Evolutionary conservation across 2,797 vertebrate genomes (phyloP).

Genomic region (Furcifer pardalis): DNA sequence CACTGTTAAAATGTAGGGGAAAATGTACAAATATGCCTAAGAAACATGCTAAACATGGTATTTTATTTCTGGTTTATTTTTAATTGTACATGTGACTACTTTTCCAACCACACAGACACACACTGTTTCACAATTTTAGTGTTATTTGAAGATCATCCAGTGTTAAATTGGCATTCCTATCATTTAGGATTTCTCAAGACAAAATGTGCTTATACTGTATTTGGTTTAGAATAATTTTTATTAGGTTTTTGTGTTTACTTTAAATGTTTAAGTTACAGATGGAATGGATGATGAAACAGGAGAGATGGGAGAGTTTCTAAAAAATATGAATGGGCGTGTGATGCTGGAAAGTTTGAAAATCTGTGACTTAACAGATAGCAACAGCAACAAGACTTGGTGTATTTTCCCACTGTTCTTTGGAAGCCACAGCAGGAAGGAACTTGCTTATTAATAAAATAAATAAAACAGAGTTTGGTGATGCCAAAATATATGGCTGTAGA

Average conservation of each 20-base stretch:
- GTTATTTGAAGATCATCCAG: not conserved
- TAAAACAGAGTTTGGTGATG: no score
- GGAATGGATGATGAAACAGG: not conserved
- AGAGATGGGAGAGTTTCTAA: not conserved
- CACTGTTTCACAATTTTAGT: not conserved
- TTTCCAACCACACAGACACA: not conserved
- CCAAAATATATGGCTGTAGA: no score
- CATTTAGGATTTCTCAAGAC: no score
- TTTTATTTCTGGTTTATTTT: not conserved
- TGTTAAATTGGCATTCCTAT: not conserved
- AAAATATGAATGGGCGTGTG: not conserved
- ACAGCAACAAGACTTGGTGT: not conserved
- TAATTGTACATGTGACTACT: not conserved
- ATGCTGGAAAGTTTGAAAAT: not conserved
- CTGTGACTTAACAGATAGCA: no score
- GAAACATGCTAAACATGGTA: not conserved
- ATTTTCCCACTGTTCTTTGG: not conserved
- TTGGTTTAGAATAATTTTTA: no score
- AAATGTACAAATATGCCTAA: not conserved
- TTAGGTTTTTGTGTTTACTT: not conserved
- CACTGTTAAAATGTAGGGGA: slow-evolving; percentile 4
- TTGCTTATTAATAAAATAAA: not conserved
- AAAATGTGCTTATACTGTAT: no score
- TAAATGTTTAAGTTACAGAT: not conserved
- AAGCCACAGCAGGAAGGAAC: not conserved